A percentile compares a stretch with the other conserved stretches of the same genome.
phyloP scores from a whole-genome alignment of 1,140 invertebrate species.

The Halesus radiatus region DNA sequence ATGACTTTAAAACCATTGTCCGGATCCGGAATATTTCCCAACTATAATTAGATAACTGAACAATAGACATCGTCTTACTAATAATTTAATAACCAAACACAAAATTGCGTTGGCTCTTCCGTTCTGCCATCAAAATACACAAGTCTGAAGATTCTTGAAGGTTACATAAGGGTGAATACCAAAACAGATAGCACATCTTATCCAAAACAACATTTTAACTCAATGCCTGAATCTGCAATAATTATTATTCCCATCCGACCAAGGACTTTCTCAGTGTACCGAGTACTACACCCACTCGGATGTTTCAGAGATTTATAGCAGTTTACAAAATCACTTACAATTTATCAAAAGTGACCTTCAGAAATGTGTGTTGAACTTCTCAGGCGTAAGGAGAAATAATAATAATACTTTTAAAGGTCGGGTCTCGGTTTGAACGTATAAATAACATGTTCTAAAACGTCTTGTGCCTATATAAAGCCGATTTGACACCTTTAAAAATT shows the following conservation, averaged over 20 bases:
- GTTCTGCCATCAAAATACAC: neutral
- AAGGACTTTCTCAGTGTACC: neutral
- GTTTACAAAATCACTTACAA: constrained; percentile 24
- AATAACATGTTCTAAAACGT: neutral
- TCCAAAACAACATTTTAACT: neutral
- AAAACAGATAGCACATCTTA: neutral
- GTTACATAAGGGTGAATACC: neutral
- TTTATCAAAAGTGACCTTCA: constrained; percentile 33
- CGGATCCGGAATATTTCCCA: too few species aligned
- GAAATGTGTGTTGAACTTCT: constrained; percentile 28
- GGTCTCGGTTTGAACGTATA: neutral
- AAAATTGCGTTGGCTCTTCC: neutral
- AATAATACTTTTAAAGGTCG: neutral
- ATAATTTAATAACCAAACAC: neutral
- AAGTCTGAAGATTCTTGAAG: neutral
- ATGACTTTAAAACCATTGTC: too few species aligned
- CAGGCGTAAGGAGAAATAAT: neutral
- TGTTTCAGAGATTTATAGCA: constrained; percentile 9
- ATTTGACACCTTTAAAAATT: neutral
- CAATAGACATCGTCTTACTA: too few species aligned
- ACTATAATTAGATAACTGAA: too few species aligned
- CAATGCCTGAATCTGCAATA: neutral
- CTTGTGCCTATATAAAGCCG: neutral
- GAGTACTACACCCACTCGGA: neutral
- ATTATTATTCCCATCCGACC: neutral